Evolutionary conservation across 2,113 vertebrate species (phyloP).

Genomic region (Pelusios castaneus): DNA sequence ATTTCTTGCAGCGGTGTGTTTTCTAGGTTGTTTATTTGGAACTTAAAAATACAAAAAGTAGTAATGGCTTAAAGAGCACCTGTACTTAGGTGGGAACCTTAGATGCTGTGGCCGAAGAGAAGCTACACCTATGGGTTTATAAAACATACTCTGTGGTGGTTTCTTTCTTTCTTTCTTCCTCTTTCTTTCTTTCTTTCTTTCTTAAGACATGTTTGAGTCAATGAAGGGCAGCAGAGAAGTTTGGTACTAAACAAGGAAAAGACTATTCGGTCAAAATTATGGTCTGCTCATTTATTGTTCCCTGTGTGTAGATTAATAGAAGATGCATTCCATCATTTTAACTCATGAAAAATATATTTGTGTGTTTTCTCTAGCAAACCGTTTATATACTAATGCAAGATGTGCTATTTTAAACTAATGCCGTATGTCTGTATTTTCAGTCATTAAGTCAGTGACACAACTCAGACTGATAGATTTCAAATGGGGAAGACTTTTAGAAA

Average conservation of each 20-base stretch:
- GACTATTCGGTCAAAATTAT: constrained; percentile 61
- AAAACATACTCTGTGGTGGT: constrained; percentile 38
- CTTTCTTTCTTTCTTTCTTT: background rate
- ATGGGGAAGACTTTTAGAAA: constrained; percentile 41
- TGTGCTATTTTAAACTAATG: constrained; percentile 33
- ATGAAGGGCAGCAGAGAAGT: constrained; percentile 36
- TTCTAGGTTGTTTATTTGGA: constrained; percentile 41
- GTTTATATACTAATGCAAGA: constrained; percentile 55
- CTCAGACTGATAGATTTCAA: background rate
- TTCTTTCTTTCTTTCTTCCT: no score
- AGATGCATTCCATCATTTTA: constrained; percentile 61
- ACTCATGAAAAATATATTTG: constrained; percentile 54
- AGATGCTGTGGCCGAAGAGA: constrained; percentile 65
- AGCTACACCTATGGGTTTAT: constrained; percentile 8
- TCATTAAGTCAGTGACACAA: constrained; percentile 49
- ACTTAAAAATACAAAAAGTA: constrained; percentile 41
- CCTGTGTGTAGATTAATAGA: constrained; percentile 46
- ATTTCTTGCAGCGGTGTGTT: constrained; percentile 22
- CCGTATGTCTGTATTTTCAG: constrained; percentile 48
- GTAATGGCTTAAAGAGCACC: fast-evolving
- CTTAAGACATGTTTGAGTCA: constrained; percentile 71
- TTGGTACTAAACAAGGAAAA: no score
- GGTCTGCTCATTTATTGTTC: constrained; percentile 48
- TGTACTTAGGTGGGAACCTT: constrained; percentile 22
- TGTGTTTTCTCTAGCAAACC: constrained; percentile 59